Evolutionary conservation across 2,797 vertebrate species (phyloP).

Genomic region (Catharus ustulatus): DNA sequence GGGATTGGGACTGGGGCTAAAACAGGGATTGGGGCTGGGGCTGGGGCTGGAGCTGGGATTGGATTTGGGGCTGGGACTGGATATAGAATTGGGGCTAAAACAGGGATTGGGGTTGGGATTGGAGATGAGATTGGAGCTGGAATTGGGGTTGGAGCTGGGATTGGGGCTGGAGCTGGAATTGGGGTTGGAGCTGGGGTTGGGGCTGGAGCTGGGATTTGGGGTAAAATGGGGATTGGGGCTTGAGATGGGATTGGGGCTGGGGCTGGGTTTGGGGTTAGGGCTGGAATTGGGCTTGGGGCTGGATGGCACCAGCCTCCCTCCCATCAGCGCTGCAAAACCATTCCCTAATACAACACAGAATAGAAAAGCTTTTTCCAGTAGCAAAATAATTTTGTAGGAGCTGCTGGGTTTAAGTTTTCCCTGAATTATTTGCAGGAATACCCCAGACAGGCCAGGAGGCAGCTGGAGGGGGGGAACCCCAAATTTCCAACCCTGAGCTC

Average conservation of each 20-base stretch:
- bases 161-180: too few relatives aligned
- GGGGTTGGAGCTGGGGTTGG: too few relatives aligned
- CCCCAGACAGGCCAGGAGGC: rapidly evolving
- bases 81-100: too few relatives aligned
- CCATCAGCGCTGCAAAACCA: background rate
- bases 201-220: rapidly evolving
- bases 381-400: background rate
- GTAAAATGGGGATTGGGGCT: too few relatives aligned
- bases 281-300: rapidly evolving
- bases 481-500: rapidly evolving
- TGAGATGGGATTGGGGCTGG: rapidly evolving
- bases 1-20: background rate
- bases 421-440: background rate
- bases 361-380: background rate
- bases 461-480: rapidly evolving
- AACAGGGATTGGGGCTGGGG: too few relatives aligned
- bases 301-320: rapidly evolving
- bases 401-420: background rate
- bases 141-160: rapidly evolving
- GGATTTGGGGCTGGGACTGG: too few relatives aligned
- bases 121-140: too few relatives aligned
- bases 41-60: too few relatives aligned
- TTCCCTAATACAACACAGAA: rapidly evolving
- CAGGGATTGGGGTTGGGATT: too few relatives aligned
- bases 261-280: rapidly evolving